phyloP scores from a whole-genome alignment of 2,797 vertebrate species.

The Echeneis naucrates region DNA sequence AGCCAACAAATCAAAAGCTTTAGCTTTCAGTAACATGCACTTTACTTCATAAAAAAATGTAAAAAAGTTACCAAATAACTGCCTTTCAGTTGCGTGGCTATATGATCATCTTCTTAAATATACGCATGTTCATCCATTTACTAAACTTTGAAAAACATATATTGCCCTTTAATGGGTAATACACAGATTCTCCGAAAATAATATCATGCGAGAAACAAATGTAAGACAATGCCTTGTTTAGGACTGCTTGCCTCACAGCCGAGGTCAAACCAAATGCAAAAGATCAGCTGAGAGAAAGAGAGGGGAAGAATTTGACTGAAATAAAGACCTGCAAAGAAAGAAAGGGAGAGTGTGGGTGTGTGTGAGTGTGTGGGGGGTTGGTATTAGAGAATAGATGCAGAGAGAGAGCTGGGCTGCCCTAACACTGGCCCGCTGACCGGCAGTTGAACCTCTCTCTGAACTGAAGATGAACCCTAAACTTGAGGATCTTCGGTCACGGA shows the following conservation, averaged over 20 bases:
- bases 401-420: slow-evolving; percentile 58
- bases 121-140: background rate
- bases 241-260: slow-evolving; percentile 31
- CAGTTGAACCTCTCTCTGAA: slow-evolving; percentile 85
- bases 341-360: slow-evolving; percentile 22
- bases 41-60: slow-evolving; percentile 5
- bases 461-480: slow-evolving; percentile 87
- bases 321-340: slow-evolving; percentile 58
- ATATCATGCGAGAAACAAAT: slow-evolving; percentile 19
- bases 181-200: background rate
- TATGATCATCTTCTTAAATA: too few relatives aligned
- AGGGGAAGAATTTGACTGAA: slow-evolving; percentile 32
- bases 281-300: slow-evolving; percentile 55
- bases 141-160: background rate
- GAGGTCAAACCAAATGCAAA: slow-evolving; percentile 66
- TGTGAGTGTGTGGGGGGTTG: slow-evolving; percentile 21
- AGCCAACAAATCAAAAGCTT: slow-evolving; percentile 55
- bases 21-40: slow-evolving; percentile 34
- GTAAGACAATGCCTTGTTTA: slow-evolving; percentile 46
- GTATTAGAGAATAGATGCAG: slow-evolving; percentile 59
- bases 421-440: slow-evolving; percentile 82
- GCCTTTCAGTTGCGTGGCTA: too few relatives aligned
- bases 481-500: slow-evolving; percentile 82
- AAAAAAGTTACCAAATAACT: background rate
- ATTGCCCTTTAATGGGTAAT: background rate